Conservation (phyloP, 2,113 vertebrate species). For the Hemicordylus capensis region DNA sequence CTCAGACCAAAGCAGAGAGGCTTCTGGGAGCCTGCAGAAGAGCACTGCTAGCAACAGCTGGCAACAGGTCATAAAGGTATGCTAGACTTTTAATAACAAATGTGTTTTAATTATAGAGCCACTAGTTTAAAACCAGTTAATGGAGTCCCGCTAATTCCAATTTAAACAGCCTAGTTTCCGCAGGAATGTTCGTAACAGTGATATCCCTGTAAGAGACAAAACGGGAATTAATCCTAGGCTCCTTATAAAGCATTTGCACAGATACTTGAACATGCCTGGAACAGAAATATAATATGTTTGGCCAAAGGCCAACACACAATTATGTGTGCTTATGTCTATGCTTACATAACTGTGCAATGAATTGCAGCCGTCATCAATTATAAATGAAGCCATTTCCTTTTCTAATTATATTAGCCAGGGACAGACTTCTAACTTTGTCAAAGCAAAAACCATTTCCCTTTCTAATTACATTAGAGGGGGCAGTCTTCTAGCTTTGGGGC, state of each 20-base stretch:
- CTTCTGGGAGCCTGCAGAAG: too few relatives aligned
- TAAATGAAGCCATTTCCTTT: conserved; percentile 27
- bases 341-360: conserved; percentile 19
- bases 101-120: background rate
- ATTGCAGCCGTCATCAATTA: conserved; percentile 3
- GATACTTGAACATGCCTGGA: background rate
- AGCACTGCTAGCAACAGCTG: too few relatives aligned
- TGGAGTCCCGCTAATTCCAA: background rate
- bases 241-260: conserved; percentile 2
- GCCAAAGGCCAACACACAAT: background rate
- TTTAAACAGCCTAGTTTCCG: background rate
- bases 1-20: too few relatives aligned
- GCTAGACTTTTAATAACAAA: background rate
- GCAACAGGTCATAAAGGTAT: background rate
- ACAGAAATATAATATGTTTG: conserved; percentile 17
- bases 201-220: background rate
- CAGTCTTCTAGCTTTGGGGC: background rate
- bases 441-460: background rate
- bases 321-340: conserved; percentile 9
- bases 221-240: background rate
- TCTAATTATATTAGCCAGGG: conserved; percentile 15
- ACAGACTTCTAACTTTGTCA: background rate
- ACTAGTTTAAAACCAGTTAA: background rate
- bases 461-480: conserved; percentile 2
- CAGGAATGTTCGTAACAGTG: background rate